These are phyloP conservation scores for Parapristionchus giblindavisi DNA, from an alignment of 2,888 invertebrate genomes.

Conservation along the genomic window DNA sequence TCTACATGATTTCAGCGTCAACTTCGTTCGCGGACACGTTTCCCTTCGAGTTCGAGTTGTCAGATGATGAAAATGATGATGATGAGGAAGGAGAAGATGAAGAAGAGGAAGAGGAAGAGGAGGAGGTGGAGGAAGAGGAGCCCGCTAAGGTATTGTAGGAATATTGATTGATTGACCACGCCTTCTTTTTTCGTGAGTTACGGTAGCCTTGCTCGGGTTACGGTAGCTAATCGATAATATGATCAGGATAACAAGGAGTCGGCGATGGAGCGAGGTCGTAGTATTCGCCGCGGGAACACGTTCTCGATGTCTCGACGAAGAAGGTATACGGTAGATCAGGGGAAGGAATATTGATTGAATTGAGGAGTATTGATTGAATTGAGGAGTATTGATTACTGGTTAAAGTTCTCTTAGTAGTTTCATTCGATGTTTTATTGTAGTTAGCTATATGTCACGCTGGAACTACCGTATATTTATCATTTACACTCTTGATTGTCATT, in stretches of 20 bases:
- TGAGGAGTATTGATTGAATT: too few relatives aligned
- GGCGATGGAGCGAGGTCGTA: slow-evolving; percentile 14
- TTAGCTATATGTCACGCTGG: too few relatives aligned
- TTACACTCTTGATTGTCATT: too few relatives aligned
- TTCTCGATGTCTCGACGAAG: slow-evolving; percentile 14
- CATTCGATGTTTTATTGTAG: too few relatives aligned
- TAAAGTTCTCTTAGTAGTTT: too few relatives aligned
- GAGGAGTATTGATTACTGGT: too few relatives aligned
- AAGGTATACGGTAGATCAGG: too few relatives aligned
- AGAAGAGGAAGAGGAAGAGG: slow-evolving; percentile 36
- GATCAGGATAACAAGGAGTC: not conserved
- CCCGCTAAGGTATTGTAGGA: not conserved
- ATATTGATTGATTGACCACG: too few relatives aligned
- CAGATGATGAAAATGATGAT: too few relatives aligned
- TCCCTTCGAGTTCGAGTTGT: slow-evolving; percentile 42
- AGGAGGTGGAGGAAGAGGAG: slow-evolving; percentile 29
- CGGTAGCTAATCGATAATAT: not conserved
- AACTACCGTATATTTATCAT: too few relatives aligned
- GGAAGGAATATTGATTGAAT: too few relatives aligned
- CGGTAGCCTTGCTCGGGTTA: not conserved
- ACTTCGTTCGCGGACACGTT: slow-evolving; percentile 47
- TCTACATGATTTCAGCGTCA: slow-evolving; percentile 42
- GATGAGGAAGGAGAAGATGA: slow-evolving; percentile 40
- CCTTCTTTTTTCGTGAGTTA: too few relatives aligned
- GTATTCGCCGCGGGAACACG: not conserved